Evolutionary conservation across 2,888 invertebrate species (phyloP).

Genomic region (Diabrotica balteata): DNA sequence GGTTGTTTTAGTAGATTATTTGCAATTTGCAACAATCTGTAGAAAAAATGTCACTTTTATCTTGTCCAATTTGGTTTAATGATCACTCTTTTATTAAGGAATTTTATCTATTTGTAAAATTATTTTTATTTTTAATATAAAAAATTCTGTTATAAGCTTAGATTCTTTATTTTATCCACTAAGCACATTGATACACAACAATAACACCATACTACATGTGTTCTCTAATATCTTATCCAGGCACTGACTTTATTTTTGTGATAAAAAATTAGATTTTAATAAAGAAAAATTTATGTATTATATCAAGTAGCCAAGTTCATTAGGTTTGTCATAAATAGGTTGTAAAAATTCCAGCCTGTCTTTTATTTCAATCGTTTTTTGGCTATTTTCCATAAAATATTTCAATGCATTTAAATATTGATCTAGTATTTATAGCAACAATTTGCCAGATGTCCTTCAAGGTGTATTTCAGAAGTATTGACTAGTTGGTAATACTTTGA

Average conservation of each 20-base stretch:
- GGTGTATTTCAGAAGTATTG: neutral
- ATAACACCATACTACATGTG: too few relatives aligned
- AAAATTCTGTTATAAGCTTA: too few relatives aligned
- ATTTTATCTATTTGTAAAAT: too few relatives aligned
- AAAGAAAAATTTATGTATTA: neutral
- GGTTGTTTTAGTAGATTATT: too few relatives aligned
- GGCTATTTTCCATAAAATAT: constrained; percentile 18
- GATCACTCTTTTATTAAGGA: too few relatives aligned
- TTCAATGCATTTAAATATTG: constrained; percentile 23
- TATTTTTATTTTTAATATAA: too few relatives aligned
- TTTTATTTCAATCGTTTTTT: neutral
- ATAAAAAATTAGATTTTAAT: constrained; percentile 10
- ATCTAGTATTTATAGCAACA: constrained; percentile 8
- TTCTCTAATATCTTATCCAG: neutral
- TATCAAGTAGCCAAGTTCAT: neutral
- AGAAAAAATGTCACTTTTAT: too few relatives aligned
- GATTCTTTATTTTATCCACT: too few relatives aligned
- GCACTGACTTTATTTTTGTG: constrained; percentile 24
- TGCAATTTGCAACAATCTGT: too few relatives aligned
- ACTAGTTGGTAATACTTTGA: too few relatives aligned
- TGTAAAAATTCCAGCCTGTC: constrained; percentile 10
- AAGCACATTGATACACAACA: too few relatives aligned
- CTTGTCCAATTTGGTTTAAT: too few relatives aligned
- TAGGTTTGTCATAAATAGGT: constrained; percentile 5
- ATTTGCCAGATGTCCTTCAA: constrained; percentile 4